Evolutionary conservation across 2,113 vertebrate species (phyloP).

Genomic region (Podiceps cristatus): DNA sequence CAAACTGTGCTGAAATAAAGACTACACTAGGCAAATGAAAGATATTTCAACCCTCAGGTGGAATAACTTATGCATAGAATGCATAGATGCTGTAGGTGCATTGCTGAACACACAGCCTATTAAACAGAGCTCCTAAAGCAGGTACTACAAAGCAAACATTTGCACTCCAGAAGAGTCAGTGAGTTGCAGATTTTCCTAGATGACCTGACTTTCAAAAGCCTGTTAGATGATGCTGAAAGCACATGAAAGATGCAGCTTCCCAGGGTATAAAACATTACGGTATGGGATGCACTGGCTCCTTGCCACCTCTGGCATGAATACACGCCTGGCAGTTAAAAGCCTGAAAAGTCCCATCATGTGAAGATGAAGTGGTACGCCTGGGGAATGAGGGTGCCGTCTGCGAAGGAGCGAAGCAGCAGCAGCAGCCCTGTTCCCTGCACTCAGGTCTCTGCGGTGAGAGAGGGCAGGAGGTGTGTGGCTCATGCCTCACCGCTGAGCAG

Average conservation of each 20-base stretch:
- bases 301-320: not conserved
- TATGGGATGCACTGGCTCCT: not conserved
- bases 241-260: not conserved
- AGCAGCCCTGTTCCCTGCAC: not conserved
- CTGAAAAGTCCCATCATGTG: not conserved
- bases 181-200: not conserved
- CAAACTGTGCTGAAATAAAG: not conserved
- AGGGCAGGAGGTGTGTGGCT: not conserved
- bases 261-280: not conserved
- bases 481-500: not conserved
- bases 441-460: fast-evolving
- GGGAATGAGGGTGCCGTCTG: not conserved
- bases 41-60: not conserved
- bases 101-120: not conserved
- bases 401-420: not conserved
- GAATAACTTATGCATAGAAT: not conserved
- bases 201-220: not conserved
- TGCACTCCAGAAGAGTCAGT: not conserved
- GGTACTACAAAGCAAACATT: not conserved
- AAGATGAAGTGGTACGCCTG: not conserved
- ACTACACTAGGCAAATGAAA: not conserved
- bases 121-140: not conserved
- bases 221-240: not conserved
- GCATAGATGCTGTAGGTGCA: not conserved
- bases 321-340: not conserved